A percentile compares a stretch with the other conserved stretches of the same genome.
Conservation (phyloP, 2,888 invertebrate genomes). For the Antitype chi region DNA sequence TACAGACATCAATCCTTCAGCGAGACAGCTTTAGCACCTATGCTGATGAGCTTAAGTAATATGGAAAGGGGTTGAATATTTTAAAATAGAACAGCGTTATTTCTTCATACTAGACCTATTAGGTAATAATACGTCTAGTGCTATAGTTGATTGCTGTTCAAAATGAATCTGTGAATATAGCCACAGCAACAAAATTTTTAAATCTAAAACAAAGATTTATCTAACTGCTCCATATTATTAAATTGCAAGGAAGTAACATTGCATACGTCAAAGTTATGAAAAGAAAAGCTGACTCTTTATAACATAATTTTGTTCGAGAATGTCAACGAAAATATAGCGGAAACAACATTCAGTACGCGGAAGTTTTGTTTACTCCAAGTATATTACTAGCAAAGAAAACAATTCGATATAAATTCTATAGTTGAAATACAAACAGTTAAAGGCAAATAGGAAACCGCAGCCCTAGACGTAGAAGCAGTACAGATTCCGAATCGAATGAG, state of each 20-base stretch:
- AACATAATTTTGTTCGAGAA: conserved; percentile 21
- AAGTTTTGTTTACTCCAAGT: conserved; percentile 19
- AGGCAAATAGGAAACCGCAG: conserved; percentile 1
- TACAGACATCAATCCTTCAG: conserved; percentile 22
- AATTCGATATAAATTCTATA: conserved; percentile 19
- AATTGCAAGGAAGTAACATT: conserved; percentile 15
- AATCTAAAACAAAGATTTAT: background rate
- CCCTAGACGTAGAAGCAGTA: background rate
- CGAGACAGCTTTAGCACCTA: conserved; percentile 21
- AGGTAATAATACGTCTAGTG: background rate
- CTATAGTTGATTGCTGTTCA: background rate
- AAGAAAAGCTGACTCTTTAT: conserved; percentile 28
- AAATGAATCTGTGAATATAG: background rate
- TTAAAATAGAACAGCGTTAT: background rate
- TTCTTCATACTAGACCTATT: background rate
- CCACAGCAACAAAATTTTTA: background rate
- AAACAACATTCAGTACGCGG: conserved; percentile 24
- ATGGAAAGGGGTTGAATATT: conserved; percentile 7
- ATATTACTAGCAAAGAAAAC: conserved; percentile 6
- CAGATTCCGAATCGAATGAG: background rate
- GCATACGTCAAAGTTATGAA: background rate
- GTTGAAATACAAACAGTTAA: conserved; percentile 21
- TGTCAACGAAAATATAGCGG: conserved; percentile 22
- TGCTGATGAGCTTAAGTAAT: conserved; percentile 24
- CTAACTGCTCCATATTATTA: background rate